Evolutionary conservation across 2,797 vertebrate species (phyloP), one percentile per base, ranked within the genome.

Genomic region (Eurystomus glaucurus): DNA sequence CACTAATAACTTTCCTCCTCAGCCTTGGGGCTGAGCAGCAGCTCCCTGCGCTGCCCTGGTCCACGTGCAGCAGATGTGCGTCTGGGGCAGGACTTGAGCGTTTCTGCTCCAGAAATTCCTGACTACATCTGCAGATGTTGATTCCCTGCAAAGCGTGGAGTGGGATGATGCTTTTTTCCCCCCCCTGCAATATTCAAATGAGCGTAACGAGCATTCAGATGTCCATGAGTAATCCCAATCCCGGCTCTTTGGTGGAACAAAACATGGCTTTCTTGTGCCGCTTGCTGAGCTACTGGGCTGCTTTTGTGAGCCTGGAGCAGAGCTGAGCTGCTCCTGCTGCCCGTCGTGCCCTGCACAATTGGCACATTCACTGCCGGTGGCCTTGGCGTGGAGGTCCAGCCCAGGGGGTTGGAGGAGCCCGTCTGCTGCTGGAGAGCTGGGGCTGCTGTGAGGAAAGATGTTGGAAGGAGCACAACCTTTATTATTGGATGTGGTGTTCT

Each of bases 391-490:
- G 29, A 14, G 19, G 26, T 68, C 35, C 21, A 4, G 31, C 21
- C 41, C 8, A 1, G 20, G 12, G 75, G 15, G 14, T 10, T 37
- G 61, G 39, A 48, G 65, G 19, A 39, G 14, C 43, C 33, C 2
- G 0, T 33, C 60, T 28, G 9, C n/a, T 9, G 6, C 1, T 2
- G 35, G 17, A 33, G 21, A 58, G 19, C 37, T 29, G 35, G 41
- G 14, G 19, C 31, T 61, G 12, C 29, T 0, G 0, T 0, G 2
- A 9, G 75, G 60, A n/a, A 35, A 13, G 45, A 26, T 31, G 21
- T 43, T 0, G 0, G 62, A 46, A 45, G 13, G 62, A 25, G 35
- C 20, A 25, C 9, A 14, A 19, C 21, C 20, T 13, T 43, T 23
- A 4, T 12, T 1, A 1, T 14, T 14, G 35, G 25, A 3, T 31